A percentile compares a stretch with the other conserved stretches of the same genome.
These are phyloP conservation scores for Artibeus lituratus DNA, from an alignment of 2,797 vertebrate species.

Conservation along the genomic window DNA sequence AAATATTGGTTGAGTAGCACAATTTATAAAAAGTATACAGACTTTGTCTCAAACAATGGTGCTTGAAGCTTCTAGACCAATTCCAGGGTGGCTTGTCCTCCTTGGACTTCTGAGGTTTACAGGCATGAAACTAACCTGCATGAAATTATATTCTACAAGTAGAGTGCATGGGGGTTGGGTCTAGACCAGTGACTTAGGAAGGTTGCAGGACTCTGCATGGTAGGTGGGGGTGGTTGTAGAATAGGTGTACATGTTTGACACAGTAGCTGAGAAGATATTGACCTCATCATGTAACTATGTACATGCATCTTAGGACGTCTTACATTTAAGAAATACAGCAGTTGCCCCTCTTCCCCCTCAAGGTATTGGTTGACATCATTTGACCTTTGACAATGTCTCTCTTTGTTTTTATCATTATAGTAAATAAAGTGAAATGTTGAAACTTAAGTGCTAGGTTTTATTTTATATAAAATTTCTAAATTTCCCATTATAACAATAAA, in stretches of 20 bases:
- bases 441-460: not conserved
- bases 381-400: not conserved
- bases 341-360: accelerated
- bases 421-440: not conserved
- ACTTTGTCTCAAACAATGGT: not conserved
- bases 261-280: not conserved
- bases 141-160: not conserved
- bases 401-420: not conserved
- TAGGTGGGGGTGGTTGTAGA: not conserved
- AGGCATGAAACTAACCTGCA: not conserved
- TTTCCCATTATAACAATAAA: not conserved
- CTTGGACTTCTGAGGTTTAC: not conserved
- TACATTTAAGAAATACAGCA: not conserved
- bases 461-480: constrained; percentile 4
- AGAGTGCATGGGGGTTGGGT: accelerated
- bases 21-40: not conserved
- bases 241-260: not conserved
- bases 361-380: not conserved
- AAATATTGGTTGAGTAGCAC: not conserved
- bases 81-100: accelerated
- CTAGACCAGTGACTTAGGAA: not conserved
- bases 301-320: not conserved
- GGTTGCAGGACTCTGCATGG: not conserved
- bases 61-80: not conserved
- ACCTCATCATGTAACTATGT: not conserved